Percentiles rank a stretch among this genome's conserved stretches.
These are phyloP conservation scores for Neosilurus hyrtlii DNA, from an alignment of 2,797 vertebrate genomes.

Conservation along the genomic window DNA sequence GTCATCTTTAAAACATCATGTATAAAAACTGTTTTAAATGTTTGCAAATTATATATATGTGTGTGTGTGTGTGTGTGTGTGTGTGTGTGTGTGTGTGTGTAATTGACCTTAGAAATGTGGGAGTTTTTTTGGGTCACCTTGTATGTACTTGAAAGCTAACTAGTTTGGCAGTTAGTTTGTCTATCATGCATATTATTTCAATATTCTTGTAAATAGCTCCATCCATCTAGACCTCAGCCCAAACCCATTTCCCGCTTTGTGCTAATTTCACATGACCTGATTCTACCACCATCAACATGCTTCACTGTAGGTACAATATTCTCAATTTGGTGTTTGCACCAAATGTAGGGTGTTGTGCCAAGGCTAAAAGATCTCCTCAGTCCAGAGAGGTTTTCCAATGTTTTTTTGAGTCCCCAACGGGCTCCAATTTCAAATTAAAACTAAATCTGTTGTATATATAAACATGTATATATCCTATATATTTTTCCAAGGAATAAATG, in stretches of 20 bases:
- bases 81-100: no score
- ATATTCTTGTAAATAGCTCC: not conserved
- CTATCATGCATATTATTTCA: not conserved
- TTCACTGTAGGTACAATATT: not conserved
- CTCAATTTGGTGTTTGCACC: not conserved
- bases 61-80: no score
- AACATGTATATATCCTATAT: no score
- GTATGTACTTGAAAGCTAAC: not conserved
- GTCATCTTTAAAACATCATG: no score
- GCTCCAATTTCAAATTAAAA: not conserved
- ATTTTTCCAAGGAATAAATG: no score
- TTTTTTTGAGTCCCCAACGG: not conserved
- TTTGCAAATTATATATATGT: no score
- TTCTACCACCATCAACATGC: constrained; percentile 2
- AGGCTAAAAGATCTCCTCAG: not conserved
- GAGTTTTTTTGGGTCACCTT: no score
- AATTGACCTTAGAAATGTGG: no score
- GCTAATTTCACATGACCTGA: not conserved
- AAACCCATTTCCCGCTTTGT: not conserved
- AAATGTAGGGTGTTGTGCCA: not conserved
- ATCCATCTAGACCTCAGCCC: not conserved
- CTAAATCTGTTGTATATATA: no score
- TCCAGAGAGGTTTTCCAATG: not conserved
- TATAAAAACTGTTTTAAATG: no score
- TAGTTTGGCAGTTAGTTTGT: not conserved